Percentiles rank a stretch among this genome's conserved stretches.
Conservation (phyloP, 2,797 vertebrate genomes). For the Prionace glauca region DNA sequence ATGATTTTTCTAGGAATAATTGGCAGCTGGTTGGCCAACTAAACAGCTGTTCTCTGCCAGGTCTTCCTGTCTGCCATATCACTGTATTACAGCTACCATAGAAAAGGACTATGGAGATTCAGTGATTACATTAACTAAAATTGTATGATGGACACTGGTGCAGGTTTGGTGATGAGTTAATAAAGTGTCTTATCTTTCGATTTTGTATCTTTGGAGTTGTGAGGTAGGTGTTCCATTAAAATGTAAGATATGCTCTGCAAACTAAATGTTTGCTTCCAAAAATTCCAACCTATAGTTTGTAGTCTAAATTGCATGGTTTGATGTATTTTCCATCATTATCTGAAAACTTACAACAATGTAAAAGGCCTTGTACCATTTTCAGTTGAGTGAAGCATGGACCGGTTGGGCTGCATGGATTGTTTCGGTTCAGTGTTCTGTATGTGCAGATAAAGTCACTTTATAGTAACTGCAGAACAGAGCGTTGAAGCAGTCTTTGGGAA, state of each 20-base stretch:
- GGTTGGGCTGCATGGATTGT: too few species aligned
- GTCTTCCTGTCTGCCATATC: not conserved
- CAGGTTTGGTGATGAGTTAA: not conserved
- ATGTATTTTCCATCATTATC: not conserved
- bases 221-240: not conserved
- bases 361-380: not conserved
- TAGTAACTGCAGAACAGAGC: not conserved
- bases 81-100: not conserved
- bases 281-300: not conserved
- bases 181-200: not conserved
- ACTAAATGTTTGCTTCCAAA: not conserved
- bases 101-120: not conserved
- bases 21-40: not conserved
- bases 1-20: not conserved
- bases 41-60: not conserved
- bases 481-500: not conserved
- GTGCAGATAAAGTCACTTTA: constrained; percentile 1
- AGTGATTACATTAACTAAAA: not conserved
- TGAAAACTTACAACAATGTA: not conserved
- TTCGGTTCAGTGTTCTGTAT: too few species aligned
- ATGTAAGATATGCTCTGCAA: not conserved
- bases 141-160: not conserved
- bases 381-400: not conserved
- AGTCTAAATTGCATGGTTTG: not conserved
- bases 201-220: not conserved